phyloP scores from a whole-genome alignment of 1,140 invertebrate genomes.

The Kradibia gibbosae region DNA sequence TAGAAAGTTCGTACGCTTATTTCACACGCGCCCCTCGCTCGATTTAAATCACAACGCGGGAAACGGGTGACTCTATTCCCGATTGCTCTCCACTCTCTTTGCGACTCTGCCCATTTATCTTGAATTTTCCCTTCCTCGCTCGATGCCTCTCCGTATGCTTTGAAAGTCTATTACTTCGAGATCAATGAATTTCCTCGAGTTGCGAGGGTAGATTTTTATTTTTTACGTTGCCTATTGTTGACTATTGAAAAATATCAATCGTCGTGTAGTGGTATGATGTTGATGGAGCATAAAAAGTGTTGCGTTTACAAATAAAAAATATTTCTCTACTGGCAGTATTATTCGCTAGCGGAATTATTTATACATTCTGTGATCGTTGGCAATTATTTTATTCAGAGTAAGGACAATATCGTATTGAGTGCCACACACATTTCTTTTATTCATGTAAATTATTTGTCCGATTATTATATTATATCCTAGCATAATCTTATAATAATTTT shows the following conservation, averaged over 20 bases:
- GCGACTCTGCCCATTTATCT: background rate
- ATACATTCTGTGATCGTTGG: background rate
- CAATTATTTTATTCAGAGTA: constrained; percentile 27
- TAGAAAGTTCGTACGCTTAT: too few relatives aligned
- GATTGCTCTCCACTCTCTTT: background rate
- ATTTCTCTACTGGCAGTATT: background rate
- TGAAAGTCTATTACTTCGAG: background rate
- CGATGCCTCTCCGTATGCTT: background rate
- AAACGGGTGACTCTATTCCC: background rate
- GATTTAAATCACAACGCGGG: too few relatives aligned
- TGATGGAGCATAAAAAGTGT: background rate
- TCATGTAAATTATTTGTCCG: constrained; percentile 24
- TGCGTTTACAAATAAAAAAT: background rate
- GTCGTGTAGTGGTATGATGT: background rate
- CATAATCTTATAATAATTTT: too few relatives aligned
- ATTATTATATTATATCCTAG: too few relatives aligned
- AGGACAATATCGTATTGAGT: too few relatives aligned
- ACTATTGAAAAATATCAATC: background rate
- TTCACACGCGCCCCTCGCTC: too few relatives aligned
- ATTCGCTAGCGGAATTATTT: background rate
- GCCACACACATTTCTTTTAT: constrained; percentile 9
- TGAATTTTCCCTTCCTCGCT: background rate
- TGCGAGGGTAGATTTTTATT: background rate
- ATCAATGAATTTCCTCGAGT: background rate
- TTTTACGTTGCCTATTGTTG: background rate